Evolutionary conservation across 2,888 invertebrate species (phyloP), one percentile per base, ranked within the genome.

Genomic region (Xylocampa areola): DNA sequence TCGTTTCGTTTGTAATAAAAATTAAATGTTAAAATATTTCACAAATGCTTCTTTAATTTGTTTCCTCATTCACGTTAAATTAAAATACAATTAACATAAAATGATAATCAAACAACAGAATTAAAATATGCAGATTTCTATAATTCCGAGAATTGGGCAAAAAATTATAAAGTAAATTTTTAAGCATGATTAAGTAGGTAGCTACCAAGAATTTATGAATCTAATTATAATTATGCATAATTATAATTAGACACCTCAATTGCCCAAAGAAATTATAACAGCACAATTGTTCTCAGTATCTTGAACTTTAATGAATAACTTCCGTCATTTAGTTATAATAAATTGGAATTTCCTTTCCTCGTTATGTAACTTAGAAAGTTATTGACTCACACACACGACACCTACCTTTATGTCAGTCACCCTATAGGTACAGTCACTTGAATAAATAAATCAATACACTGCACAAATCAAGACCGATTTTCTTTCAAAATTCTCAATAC

Each of bases 1-100:
- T 79, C 81, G 87, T 89, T 89, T 83, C 85, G 87, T 90, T 91
- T 84, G 71, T 85, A 86, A 82, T 87, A 85, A 87, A 84, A 62
- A 60, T 61, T 68, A 54, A 68, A 80, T 79, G 76, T 78, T 65
- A 60, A 67, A 79, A 73, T 65, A 73, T 58, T 52, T 45, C 40
- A 29, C 39, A 54, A 41, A 61, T 55, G 60, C 55, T 60, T 69
- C 69, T 67, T 74, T 61, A 70, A 58, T 73, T 27, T 23, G 2
- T 41, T 60, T 52, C 66, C 66, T 52, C 44, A 37, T 61, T 52
- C n/a, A 29, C 33, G 36, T 40, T 11, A 33, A 40, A n/a, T 33
- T 41, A 33, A 14, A 35, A 21, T 17, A 2, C 19, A 44, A 66
- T 45, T 58, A 53, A 2, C 35, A 57, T 61, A 50, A 58, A 49